phyloP scores from a whole-genome alignment of 2,113 vertebrate species.

The Laterallus jamaicensis region DNA sequence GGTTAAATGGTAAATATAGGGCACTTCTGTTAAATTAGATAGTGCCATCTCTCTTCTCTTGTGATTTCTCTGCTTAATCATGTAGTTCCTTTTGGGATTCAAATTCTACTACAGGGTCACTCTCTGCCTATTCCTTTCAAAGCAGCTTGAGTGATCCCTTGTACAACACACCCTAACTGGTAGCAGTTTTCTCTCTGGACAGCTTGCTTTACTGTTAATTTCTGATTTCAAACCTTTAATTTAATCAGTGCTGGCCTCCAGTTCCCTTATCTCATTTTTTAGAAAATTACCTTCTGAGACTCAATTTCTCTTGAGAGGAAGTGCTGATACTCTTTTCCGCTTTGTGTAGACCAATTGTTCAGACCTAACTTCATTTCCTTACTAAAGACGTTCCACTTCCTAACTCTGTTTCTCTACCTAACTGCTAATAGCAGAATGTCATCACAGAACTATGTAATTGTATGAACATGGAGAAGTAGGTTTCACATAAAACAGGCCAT shows the following conservation, averaged over 20 bases:
- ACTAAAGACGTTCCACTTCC: not conserved
- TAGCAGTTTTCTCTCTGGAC: not conserved
- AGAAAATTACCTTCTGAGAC: not conserved
- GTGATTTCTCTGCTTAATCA: not conserved
- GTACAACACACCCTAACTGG: not conserved
- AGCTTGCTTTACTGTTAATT: constrained; percentile 1
- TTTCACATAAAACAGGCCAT: not conserved
- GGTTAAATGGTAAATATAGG: constrained; percentile 21
- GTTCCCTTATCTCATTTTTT: constrained; percentile 38
- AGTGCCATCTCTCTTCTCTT: not conserved
- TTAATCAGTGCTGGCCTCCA: not conserved
- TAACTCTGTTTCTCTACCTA: not conserved
- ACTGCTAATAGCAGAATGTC: not conserved
- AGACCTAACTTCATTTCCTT: not conserved
- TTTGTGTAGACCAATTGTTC: not conserved
- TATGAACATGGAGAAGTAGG: not conserved
- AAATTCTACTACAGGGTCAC: not conserved
- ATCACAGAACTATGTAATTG: not conserved
- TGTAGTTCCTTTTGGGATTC: not conserved
- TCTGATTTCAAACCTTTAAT: constrained; percentile 36
- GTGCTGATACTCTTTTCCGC: not conserved
- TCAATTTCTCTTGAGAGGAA: not conserved
- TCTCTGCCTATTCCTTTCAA: not conserved
- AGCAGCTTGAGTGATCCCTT: not conserved
- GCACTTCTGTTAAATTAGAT: constrained; percentile 10